Conservation (phyloP, 1,140 invertebrate genomes). For the Bombus terrestris region DNA sequence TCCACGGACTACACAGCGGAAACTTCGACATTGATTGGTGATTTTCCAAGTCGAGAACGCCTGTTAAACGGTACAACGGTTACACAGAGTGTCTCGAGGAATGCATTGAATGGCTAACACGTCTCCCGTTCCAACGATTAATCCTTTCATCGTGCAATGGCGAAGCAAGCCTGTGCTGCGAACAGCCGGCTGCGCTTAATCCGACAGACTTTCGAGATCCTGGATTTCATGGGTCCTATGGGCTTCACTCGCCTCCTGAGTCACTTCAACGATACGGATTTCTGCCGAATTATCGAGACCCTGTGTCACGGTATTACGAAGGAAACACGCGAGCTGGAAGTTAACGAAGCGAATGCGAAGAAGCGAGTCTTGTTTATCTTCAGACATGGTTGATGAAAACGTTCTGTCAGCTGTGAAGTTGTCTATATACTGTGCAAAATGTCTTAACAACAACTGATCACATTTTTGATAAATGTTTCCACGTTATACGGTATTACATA, state of each 20-base stretch:
- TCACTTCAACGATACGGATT: not conserved
- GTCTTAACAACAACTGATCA: no score
- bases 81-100: constrained; percentile 36
- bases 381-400: no score
- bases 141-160: constrained; percentile 53
- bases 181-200: constrained; percentile 51
- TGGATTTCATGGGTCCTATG: constrained; percentile 38
- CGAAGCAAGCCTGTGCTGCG: constrained; percentile 44
- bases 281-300: constrained; percentile 23
- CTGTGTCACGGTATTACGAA: not conserved
- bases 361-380: not conserved
- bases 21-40: not conserved
- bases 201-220: constrained; percentile 43
- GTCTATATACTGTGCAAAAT: no score
- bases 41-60: constrained; percentile 7
- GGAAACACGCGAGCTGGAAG: no score
- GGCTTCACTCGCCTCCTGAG: not conserved
- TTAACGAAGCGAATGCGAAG: not conserved
- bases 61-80: constrained; percentile 31
- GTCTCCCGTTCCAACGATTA: constrained; percentile 61
- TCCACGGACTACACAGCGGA: not conserved
- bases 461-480: no score
- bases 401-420: no score
- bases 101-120: constrained; percentile 57
- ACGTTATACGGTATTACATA: no score